Conservation (phyloP, 2,888 invertebrate species). For the Rugalucina vietnamica region DNA sequence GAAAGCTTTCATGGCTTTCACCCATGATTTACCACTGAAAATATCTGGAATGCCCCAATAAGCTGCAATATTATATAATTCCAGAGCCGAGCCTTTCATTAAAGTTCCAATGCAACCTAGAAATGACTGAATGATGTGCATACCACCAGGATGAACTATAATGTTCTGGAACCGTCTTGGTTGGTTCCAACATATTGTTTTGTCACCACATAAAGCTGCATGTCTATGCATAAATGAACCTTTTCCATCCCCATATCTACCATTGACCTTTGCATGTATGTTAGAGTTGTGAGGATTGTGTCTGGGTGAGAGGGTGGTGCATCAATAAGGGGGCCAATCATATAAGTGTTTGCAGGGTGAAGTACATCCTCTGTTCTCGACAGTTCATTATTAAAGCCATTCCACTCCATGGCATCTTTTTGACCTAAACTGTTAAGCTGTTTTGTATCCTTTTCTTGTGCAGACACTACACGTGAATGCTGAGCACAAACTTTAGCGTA, state of each 20-base stretch:
- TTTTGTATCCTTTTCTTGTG: conserved; percentile 8
- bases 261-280: conserved; percentile 14
- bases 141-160: conserved; percentile 24
- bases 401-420: conserved; percentile 14
- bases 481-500: conserved; percentile 2
- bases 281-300: conserved; percentile 27
- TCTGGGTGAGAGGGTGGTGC: conserved; percentile 30
- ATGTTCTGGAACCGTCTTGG: conserved; percentile 12
- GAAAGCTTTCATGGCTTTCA: conserved; percentile 18
- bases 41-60: conserved; percentile 16
- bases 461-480: not conserved
- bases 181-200: conserved; percentile 23
- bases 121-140: conserved; percentile 17
- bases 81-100: conserved; percentile 19
- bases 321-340: conserved; percentile 24
- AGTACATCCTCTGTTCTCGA: conserved; percentile 9
- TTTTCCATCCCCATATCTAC: conserved; percentile 18
- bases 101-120: not conserved
- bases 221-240: conserved; percentile 23
- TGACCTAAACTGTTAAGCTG: conserved; percentile 17
- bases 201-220: conserved; percentile 18
- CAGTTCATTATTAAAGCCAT: conserved; percentile 25
- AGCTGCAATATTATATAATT: conserved; percentile 10
- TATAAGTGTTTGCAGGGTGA: conserved; percentile 10
- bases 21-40: conserved; percentile 26